Evolutionary conservation across 2,113 vertebrate genomes (phyloP), one percentile per base, ranked within the genome.

Genomic region (Bostrychus sinensis): DNA sequence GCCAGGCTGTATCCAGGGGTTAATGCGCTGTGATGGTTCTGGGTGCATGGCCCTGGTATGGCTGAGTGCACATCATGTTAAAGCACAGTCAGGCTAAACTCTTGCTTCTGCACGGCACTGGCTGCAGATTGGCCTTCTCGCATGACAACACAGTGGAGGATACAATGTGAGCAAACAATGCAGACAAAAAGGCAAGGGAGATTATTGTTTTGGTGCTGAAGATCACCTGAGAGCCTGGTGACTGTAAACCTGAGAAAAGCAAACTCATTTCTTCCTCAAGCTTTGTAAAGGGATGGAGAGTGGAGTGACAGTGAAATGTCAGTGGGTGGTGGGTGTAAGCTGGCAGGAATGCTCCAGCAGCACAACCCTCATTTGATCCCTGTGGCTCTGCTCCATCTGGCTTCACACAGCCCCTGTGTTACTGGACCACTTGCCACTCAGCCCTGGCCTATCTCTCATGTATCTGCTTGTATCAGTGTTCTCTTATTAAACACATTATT

Each of bases 311-410:
- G 73, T 51, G 75, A 70, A 67, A 68, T 72, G 81, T 77, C 78
- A 73, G 34, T 66, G 77, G 77, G 74, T 71, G 70, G 75, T 74
- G 74, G 68, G 67, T 83, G 78, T 86, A 58, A 64, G 75, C 71
- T 78, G 83, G 84, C 79, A 64, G 68, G 60, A 78, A 74, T 58
- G 30, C 75, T 73, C 60, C 63, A 67, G 77, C 75, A 68, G 75
- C 68, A 75, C 70, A 72, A 64, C 69, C 77, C 72, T 79, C 28
- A 23, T 81, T 86, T 81, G 87, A 88, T 88, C 78, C 77, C 79
- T 56, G 80, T 78, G 79, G 87, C 85, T 82, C 62, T 30, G 60
- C 69, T 83, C 81, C 84, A 88, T 86, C 84, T 86, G 87, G 77
- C 86, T 72, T 56, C 78, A 60, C 19, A 22, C 67, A 78, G 81